Evolutionary conservation across 2,888 invertebrate genomes (phyloP), one percentile per base, ranked within the genome.

Genomic region (Calameuta pallipes): DNA sequence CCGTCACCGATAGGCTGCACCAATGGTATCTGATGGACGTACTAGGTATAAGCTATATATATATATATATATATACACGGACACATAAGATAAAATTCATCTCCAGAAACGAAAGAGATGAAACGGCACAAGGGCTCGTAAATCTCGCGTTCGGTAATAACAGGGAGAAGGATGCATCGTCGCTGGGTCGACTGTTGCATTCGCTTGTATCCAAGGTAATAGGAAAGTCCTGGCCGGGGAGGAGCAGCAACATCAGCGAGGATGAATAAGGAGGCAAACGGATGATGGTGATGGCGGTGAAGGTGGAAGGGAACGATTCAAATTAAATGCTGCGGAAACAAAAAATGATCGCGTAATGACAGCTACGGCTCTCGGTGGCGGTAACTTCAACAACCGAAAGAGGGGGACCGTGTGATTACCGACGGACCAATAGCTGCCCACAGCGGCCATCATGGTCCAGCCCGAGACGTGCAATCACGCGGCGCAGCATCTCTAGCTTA

Each of bases 361-460:
- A 89, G 89, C 85, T 80, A 82, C 81, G 73, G 80, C 83, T 70
- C 83, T 73, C 83, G 80, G 83, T 85, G 84, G 83, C 82, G 82
- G 84, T 85, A 84, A 85, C 82, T 83, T 78, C 78, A 84, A 81
- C 82, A 80, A 83, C 82, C 82, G 82, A 80, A 80, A 82, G 82
- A 82, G 83, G 87, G 88, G 87, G 84, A 90, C 88, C 88, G 85
- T 90, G 88, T 90, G 90, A 91, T 91, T 91, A 91, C 86, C 86
- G 85, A 84, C 85, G 88, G 87, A 90, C 91, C 91, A 91, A 91
- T 91, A 88, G 90, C 89, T 84, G 89, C 87, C 87, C 87, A 85
- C 87, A 90, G 91, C 91, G 90, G 91, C 91, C 91, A 91, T 91
- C 89, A 91, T 90, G 91, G 89, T 90, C 90, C 91, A 87, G 86